Evolutionary conservation across 2,797 vertebrate genomes (phyloP).

Genomic region (Limosa lapponica): DNA sequence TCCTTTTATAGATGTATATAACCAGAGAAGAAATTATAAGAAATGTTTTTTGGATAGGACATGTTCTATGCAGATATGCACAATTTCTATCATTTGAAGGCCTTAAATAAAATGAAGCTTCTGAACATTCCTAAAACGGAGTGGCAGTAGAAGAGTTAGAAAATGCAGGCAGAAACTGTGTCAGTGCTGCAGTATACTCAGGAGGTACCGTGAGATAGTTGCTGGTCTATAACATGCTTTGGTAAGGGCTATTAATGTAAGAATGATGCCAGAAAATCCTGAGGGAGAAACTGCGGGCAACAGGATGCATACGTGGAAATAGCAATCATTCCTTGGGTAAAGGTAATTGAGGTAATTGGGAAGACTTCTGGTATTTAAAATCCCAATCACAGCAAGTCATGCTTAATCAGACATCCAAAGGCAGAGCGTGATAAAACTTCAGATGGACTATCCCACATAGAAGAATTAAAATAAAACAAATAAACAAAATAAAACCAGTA

Average conservation of each 20-base stretch:
- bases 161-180: background rate
- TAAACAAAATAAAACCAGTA: background rate
- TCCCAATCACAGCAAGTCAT: conserved; percentile 37
- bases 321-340: conserved; percentile 43
- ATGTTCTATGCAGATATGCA: background rate
- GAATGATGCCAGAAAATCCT: conserved; percentile 8
- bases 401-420: conserved; percentile 28
- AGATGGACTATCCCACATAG: background rate
- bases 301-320: conserved; percentile 50
- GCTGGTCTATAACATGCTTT: background rate
- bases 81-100: background rate
- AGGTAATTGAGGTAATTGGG: conserved; percentile 47
- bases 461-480: background rate
- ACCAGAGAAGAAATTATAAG: background rate
- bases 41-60: background rate
- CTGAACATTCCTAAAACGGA: background rate
- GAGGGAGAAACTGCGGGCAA: conserved; percentile 16
- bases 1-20: background rate
- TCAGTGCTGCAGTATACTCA: background rate
- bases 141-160: background rate
- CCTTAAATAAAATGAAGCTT: background rate
- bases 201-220: background rate
- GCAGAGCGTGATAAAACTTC: background rate
- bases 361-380: conserved; percentile 46
- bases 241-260: background rate